Percentiles rank a stretch among this genome's conserved stretches.
Conservation (phyloP, 1,140 invertebrate genomes). For the Plectrocnemia conspersa region DNA sequence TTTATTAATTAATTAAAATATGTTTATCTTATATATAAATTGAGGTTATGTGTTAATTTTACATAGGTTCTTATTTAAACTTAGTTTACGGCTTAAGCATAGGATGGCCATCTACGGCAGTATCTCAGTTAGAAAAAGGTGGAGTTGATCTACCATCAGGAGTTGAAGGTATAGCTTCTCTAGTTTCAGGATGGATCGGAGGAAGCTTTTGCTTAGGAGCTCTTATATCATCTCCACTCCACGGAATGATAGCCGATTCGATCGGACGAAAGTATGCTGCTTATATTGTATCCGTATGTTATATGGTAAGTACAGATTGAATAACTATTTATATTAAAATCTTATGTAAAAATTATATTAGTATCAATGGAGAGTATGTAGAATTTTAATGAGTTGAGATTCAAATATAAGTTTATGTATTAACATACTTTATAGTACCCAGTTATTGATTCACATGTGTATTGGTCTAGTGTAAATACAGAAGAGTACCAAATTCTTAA, state of each 20-base stretch:
- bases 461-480: too few relatives aligned
- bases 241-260: slow-evolving; percentile 22
- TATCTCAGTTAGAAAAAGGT: slow-evolving; percentile 14
- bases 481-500: too few relatives aligned
- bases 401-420: too few relatives aligned
- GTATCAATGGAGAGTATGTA: too few relatives aligned
- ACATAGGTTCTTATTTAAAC: background rate
- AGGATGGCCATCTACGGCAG: slow-evolving; percentile 13
- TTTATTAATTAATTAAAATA: too few relatives aligned
- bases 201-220: slow-evolving; percentile 29
- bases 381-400: too few relatives aligned
- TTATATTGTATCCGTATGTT: slow-evolving; percentile 14
- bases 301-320: slow-evolving; percentile 10
- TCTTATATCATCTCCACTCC: slow-evolving; percentile 19
- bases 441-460: too few relatives aligned
- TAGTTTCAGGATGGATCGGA: slow-evolving; percentile 23
- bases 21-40: too few relatives aligned
- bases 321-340: too few relatives aligned
- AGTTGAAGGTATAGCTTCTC: slow-evolving; percentile 7
- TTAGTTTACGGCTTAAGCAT: slow-evolving; percentile 14
- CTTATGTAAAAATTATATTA: too few relatives aligned
- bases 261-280: slow-evolving; percentile 24
- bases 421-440: too few relatives aligned
- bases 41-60: background rate
- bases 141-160: slow-evolving; percentile 7